Conservation (phyloP, 2,797 vertebrate genomes). For the Adrianichthys oophorus region DNA sequence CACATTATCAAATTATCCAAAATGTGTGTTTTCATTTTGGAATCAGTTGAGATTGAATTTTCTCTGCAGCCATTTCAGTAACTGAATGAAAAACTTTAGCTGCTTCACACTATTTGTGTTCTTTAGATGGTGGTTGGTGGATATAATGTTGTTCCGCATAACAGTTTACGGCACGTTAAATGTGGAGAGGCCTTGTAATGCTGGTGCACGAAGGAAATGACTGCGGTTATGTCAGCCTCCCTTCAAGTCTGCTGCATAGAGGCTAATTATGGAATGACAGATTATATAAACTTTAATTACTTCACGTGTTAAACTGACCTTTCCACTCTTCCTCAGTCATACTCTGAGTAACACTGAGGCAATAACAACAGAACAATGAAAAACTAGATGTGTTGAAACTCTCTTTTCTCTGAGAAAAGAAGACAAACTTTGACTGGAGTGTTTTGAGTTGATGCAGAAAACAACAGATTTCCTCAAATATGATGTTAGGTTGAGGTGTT, state of each 20-base stretch:
- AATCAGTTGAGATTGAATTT: neutral
- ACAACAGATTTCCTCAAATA: constrained; percentile 32
- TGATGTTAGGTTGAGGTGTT: constrained; percentile 6
- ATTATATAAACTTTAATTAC: constrained; percentile 73
- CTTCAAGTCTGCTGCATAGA: constrained; percentile 33
- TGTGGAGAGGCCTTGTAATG: constrained; percentile 37
- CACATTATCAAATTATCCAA: neutral
- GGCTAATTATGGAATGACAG: constrained; percentile 70
- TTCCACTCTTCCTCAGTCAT: constrained; percentile 13
- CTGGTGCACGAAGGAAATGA: constrained; percentile 32
- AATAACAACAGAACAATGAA: constrained; percentile 63
- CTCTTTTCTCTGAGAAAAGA: constrained; percentile 19
- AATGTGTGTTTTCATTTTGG: neutral
- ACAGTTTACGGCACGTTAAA: constrained; percentile 26
- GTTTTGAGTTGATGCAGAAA: neutral
- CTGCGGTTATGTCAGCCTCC: constrained; percentile 36
- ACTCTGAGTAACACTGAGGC: constrained; percentile 26
- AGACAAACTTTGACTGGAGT: neutral
- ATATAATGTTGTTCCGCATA: constrained; percentile 1
- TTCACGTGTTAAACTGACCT: constrained; percentile 48
- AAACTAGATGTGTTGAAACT: neutral
- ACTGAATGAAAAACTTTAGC: neutral
- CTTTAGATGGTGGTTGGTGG: constrained; percentile 14
- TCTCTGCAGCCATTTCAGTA: neutral
- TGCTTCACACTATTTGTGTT: neutral